Evolutionary conservation across 2,797 vertebrate genomes (phyloP).

Genomic region (Enteromius afrohamiltoni): DNA sequence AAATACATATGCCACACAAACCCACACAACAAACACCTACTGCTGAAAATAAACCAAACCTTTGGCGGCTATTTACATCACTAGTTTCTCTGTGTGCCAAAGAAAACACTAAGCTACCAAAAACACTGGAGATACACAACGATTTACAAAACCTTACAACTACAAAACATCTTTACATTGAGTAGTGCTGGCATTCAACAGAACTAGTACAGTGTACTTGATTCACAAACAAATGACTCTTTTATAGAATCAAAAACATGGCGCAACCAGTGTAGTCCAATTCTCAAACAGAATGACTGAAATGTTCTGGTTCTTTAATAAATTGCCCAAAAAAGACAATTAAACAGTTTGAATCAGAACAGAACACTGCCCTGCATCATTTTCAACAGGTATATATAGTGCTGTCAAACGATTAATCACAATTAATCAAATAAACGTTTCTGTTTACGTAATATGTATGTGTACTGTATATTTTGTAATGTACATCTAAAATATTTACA

Average conservation of each 20-base stretch:
- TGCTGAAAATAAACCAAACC: background rate
- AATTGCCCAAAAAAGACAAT: background rate
- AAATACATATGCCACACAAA: background rate
- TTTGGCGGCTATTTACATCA: slow-evolving; percentile 1
- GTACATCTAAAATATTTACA: too few species aligned
- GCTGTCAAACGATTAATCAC: too few species aligned
- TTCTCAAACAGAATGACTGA: background rate
- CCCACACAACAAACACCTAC: slow-evolving; percentile 26
- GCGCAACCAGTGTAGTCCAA: background rate
- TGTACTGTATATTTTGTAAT: too few species aligned
- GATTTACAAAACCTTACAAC: background rate
- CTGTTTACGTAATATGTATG: too few species aligned
- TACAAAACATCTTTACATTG: background rate
- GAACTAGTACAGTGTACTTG: background rate
- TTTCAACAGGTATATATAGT: background rate
- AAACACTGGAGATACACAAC: background rate
- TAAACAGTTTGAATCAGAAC: background rate
- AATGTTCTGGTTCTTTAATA: background rate
- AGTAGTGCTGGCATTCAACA: background rate
- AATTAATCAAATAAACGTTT: too few species aligned
- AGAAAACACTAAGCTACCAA: background rate
- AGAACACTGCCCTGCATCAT: background rate
- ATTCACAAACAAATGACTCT: slow-evolving; percentile 8
- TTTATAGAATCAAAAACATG: background rate
- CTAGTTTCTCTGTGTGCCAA: background rate